Evolutionary conservation across 2,888 invertebrate species (phyloP).

Genomic region (Cantharis rustica): DNA sequence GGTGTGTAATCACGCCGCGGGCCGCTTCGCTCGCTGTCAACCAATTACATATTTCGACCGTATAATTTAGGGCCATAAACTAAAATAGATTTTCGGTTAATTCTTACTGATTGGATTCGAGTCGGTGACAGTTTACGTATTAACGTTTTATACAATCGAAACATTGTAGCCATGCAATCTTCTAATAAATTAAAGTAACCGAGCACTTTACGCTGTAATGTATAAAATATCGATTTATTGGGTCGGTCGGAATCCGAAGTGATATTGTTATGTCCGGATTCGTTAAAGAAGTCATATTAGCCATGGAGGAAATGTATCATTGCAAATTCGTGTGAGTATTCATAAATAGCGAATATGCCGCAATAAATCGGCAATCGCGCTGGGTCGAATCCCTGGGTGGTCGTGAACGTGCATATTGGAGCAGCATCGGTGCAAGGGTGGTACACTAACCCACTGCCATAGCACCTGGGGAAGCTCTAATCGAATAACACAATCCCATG

Average conservation of each 20-base stretch:
- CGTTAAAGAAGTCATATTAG: neutral
- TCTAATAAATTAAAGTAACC: neutral
- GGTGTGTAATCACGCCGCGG: constrained; percentile 40
- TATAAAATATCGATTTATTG: neutral
- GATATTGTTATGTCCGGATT: neutral
- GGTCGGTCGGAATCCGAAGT: neutral
- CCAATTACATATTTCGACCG: constrained; percentile 54
- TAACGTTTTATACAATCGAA: neutral
- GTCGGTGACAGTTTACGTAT: constrained; percentile 24
- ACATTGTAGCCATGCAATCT: neutral
- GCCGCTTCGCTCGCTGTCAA: constrained; percentile 45
- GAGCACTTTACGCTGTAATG: neutral
- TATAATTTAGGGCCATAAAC: constrained; percentile 57
- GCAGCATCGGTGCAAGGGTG: constrained; percentile 34
- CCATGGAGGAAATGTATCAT: constrained; percentile 44
- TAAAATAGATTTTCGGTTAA: constrained; percentile 48
- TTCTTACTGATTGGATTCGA: constrained; percentile 20
- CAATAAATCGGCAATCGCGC: constrained; percentile 55
- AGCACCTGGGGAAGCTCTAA: constrained; percentile 46
- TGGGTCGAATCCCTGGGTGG: constrained; percentile 51
- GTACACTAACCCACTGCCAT: constrained; percentile 39
- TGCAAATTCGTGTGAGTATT: constrained; percentile 53
- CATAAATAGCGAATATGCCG: constrained; percentile 54
- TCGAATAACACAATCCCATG: constrained; percentile 44
- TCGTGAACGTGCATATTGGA: constrained; percentile 52